Base-by-base conservation (phyloP, 1,140 invertebrate species). In the Orussus abietinus region DNA sequence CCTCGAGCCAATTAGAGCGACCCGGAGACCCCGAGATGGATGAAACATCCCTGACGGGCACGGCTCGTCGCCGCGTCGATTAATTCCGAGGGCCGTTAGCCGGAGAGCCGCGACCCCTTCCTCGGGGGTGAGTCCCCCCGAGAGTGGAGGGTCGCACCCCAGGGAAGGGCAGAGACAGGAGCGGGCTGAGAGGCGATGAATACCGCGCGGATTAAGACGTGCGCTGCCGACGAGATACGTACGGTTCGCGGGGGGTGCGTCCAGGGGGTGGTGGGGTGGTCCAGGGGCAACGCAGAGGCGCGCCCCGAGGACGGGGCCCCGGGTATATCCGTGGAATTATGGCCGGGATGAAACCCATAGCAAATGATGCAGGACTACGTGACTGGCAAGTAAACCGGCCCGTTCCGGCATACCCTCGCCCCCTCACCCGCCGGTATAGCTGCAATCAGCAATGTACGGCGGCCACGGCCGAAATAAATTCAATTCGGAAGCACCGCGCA, bases 311-410 rank as follows among this genome's bases (percentile, higher is more conserved):
- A 31, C 34, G 35, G 34, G 43, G 45, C 40, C 22, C n/a, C 45
- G 38, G 56, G 54, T 63, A 57, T 62, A 62, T 59, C 52, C 58
- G 55, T 57, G 55, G 63, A 70, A 58, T 72, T 72, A 69, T 72
- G 62, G 63, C 63, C 57, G 57, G 62, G 70, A 72, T 70, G 64
- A 70, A 70, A 70, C 64, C 65, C 66, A 72, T 69, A 64, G 66
- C 65, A 72, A 72, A 70, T 72, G 69, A 72, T 69, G 64, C 67
- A 63, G 57, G 57, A 42, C 55, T 69, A 66, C 69, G 69, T 70
- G 67, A 72, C 62, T 53, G 47, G 67, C 45, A 57, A 67, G 56
- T 55, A 53, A 54, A 62, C 53, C 47, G 43, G 47, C 33, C 19
- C 40, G 42, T 47, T 46, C 25, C 31, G 26, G 12, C 15, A 20